These are phyloP conservation scores for Polypterus bichir DNA, from an alignment of 2,113 vertebrate genomes.

Conservation along the genomic window DNA sequence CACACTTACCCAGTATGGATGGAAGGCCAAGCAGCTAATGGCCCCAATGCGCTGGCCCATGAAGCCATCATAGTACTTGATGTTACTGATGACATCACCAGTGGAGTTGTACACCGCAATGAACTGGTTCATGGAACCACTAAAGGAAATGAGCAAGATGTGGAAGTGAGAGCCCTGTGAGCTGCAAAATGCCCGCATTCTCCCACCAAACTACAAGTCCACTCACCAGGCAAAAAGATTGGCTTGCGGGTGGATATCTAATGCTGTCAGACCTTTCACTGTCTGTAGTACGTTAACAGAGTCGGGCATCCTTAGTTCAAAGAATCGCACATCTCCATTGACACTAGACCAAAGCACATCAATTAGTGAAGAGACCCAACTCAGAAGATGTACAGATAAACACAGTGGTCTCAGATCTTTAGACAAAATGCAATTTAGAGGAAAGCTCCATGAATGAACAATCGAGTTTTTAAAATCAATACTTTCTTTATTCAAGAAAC, in stretches of 20 bases:
- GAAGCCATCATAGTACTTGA: slow-evolving; percentile 97
- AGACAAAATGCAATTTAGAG: too few species aligned
- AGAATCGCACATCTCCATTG: slow-evolving; percentile 88
- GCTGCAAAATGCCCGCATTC: background rate
- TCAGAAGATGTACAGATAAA: too few species aligned
- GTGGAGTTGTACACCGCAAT: slow-evolving; percentile 82
- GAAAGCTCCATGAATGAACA: too few species aligned
- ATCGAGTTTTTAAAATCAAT: too few species aligned
- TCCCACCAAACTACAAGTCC: background rate
- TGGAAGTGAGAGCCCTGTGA: background rate
- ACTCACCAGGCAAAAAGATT: slow-evolving; percentile 90
- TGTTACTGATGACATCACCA: slow-evolving; percentile 91
- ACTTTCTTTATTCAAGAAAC: too few species aligned
- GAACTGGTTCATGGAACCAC: slow-evolving; percentile 98
- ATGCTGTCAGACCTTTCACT: slow-evolving; percentile 82
- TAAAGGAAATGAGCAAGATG: slow-evolving; percentile 29
- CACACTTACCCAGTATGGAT: slow-evolving; percentile 80
- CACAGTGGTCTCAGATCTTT: too few species aligned
- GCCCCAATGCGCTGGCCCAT: slow-evolving; percentile 96
- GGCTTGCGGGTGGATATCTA: slow-evolving; percentile 92
- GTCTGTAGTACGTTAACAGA: slow-evolving; percentile 85
- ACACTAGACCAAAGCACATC: slow-evolving; percentile 46
- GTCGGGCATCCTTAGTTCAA: slow-evolving; percentile 75
- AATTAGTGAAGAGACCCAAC: too few species aligned
- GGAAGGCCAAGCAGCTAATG: slow-evolving; percentile 96